Percentiles rank a stretch among this genome's conserved stretches.
phyloP scores from a whole-genome alignment of 2,797 vertebrate species.

The Aulostomus chinensis region DNA sequence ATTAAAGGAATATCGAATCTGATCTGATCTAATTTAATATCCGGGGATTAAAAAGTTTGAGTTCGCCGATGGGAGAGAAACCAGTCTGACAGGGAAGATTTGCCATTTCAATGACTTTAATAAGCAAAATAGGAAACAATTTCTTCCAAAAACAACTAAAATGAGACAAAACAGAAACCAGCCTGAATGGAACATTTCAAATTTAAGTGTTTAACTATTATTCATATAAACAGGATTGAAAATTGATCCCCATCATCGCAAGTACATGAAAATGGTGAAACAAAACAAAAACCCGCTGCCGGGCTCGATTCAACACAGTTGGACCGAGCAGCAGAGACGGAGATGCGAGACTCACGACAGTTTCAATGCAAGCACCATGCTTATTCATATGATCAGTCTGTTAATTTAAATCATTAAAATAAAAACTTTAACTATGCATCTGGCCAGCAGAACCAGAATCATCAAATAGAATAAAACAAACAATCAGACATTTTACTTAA shows the following conservation, averaged over 20 bases:
- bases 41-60: too few relatives aligned
- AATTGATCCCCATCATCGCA: conserved; percentile 93
- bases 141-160: conserved; percentile 89
- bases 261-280: conserved; percentile 96
- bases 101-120: conserved; percentile 99
- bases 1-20: too few relatives aligned
- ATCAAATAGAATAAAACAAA: conserved; percentile 82
- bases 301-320: conserved; percentile 99
- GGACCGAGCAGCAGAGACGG: conserved; percentile 94
- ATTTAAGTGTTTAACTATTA: conserved; percentile 94
- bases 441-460: conserved; percentile 99
- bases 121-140: conserved; percentile 99
- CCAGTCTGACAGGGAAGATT: conserved; percentile 70
- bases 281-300: conserved; percentile 90
- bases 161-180: conserved; percentile 99
- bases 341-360: conserved; percentile 96
- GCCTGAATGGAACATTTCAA: conserved; percentile 99
- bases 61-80: background rate
- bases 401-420: conserved; percentile 97
- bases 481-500: conserved; percentile 79
- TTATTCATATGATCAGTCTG: conserved; percentile 97
- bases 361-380: conserved; percentile 99
- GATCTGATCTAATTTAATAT: too few relatives aligned
- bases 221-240: conserved; percentile 99
- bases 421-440: conserved; percentile 98